A percentile compares a stretch with the other conserved stretches of the same genome.
Evolutionary conservation across 2,113 vertebrate genomes (phyloP).

Genomic region (Sterrhoptilus dennistouni): DNA sequence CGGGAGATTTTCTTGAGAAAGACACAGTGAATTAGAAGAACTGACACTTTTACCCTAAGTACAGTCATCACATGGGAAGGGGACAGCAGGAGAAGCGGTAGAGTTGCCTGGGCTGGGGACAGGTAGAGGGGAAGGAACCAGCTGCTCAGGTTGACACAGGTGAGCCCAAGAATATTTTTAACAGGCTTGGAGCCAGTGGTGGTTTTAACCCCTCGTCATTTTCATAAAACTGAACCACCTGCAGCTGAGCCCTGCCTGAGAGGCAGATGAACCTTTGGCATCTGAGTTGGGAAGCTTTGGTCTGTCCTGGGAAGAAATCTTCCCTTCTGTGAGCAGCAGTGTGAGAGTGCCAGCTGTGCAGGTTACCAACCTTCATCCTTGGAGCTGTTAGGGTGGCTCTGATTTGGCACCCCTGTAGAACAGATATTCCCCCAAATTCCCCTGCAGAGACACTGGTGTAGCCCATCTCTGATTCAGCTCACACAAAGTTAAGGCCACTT

Average conservation of each 20-base stretch:
- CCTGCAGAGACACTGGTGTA: neutral
- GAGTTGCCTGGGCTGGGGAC: neutral
- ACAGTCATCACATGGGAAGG: neutral
- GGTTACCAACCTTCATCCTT: neutral
- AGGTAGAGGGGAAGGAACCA: neutral
- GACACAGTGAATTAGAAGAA: neutral
- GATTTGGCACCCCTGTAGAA: neutral
- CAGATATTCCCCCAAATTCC: neutral
- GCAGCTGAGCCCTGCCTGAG: neutral
- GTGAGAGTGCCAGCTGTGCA: neutral
- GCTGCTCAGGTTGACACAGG: neutral
- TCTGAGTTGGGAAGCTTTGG: neutral
- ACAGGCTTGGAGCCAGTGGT: neutral
- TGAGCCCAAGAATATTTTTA: neutral
- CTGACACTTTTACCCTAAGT: neutral
- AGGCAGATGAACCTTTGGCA: neutral
- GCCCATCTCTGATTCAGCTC: neutral
- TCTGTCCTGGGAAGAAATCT: neutral
- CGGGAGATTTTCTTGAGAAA: neutral
- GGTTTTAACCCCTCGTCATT: neutral
- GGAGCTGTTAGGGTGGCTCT: neutral
- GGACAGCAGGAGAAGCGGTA: neutral
- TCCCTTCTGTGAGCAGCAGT: neutral
- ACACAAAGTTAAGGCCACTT: neutral
- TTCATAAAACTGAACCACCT: neutral